Conservation (phyloP, 2,888 invertebrate genomes). For the Brachypterus glaber region DNA sequence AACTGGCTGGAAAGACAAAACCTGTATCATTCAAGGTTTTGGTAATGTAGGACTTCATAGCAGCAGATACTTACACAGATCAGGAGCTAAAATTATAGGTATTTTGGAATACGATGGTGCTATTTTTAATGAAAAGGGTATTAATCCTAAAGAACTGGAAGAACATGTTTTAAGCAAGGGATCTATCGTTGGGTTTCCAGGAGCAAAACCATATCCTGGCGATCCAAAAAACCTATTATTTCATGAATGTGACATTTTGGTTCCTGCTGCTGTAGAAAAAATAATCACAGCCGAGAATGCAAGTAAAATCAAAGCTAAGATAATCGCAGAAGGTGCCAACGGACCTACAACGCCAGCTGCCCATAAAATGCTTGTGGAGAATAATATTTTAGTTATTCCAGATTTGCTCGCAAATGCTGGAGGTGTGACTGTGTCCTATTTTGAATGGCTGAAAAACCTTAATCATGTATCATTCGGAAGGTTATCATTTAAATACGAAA, state of each 20-base stretch:
- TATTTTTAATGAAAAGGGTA: conserved; percentile 80
- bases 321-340: conserved; percentile 93
- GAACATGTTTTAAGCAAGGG: conserved; percentile 79
- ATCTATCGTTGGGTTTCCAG: conserved; percentile 88
- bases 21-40: conserved; percentile 88
- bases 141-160: conserved; percentile 74
- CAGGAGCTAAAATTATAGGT: conserved; percentile 86
- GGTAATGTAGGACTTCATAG: conserved; percentile 96
- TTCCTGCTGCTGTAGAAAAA: conserved; percentile 93
- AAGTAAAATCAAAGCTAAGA: conserved; percentile 78
- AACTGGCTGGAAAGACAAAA: conserved; percentile 90
- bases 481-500: conserved; percentile 87
- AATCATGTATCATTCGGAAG: conserved; percentile 98
- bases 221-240: conserved; percentile 76
- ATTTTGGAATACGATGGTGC: conserved; percentile 81
- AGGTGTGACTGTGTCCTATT: conserved; percentile 97
- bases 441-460: conserved; percentile 96
- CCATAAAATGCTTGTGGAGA: conserved; percentile 79
- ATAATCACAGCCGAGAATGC: conserved; percentile 88
- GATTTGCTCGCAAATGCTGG: conserved; percentile 83
- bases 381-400: conserved; percentile 82
- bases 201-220: conserved; percentile 69
- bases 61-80: conserved; percentile 76
- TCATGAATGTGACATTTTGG: conserved; percentile 91
- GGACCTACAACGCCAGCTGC: conserved; percentile 94